These are phyloP conservation scores for Drosophila busckii DNA, from an alignment of 1,140 invertebrate species.

Conservation along the genomic window DNA sequence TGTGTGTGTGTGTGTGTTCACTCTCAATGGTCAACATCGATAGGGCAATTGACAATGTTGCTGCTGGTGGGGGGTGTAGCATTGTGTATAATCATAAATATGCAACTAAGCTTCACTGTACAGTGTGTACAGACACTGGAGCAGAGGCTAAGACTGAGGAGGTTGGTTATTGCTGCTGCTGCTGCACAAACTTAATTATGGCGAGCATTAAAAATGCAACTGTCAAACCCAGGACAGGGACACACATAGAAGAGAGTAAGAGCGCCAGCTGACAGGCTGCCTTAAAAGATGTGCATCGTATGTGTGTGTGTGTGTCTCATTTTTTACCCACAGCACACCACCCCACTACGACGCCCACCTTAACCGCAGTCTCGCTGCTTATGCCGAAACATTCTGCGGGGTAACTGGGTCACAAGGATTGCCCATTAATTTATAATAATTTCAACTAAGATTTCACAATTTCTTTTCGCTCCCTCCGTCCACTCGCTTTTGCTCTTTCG, in stretches of 20 bases:
- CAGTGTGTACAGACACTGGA: slow-evolving; percentile 1
- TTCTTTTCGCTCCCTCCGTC: slow-evolving; percentile 36
- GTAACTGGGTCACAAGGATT: slow-evolving; percentile 77
- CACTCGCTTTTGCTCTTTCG: neutral
- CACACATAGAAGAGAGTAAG: slow-evolving; percentile 3
- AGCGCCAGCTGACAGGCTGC: slow-evolving; percentile 22
- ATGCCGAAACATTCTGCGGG: slow-evolving; percentile 54
- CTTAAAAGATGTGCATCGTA: slow-evolving; percentile 42
- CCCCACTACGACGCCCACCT: slow-evolving; percentile 8
- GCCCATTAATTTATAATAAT: slow-evolving; percentile 79
- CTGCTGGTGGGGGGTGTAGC: too few relatives aligned
- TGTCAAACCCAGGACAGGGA: slow-evolving; percentile 44
- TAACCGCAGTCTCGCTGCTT: slow-evolving; percentile 37
- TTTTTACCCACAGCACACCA: slow-evolving; percentile 43
- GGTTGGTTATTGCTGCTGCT: slow-evolving; percentile 12
- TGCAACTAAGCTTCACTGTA: slow-evolving; percentile 6
- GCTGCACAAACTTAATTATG: slow-evolving; percentile 69
- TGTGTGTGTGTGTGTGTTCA: neutral
- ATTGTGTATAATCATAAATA: slow-evolving; percentile 28
- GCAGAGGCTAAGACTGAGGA: neutral
- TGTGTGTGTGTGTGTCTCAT: slow-evolving; percentile 44
- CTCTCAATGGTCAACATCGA: slow-evolving; percentile 23
- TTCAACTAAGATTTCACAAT: slow-evolving; percentile 74
- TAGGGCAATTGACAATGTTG: slow-evolving; percentile 20
- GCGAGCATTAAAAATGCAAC: slow-evolving; percentile 74